A percentile compares a stretch with the other conserved stretches of the same genome.
These are phyloP conservation scores for Formica selysi DNA, from an alignment of 1,140 invertebrate species.

Conservation along the genomic window DNA sequence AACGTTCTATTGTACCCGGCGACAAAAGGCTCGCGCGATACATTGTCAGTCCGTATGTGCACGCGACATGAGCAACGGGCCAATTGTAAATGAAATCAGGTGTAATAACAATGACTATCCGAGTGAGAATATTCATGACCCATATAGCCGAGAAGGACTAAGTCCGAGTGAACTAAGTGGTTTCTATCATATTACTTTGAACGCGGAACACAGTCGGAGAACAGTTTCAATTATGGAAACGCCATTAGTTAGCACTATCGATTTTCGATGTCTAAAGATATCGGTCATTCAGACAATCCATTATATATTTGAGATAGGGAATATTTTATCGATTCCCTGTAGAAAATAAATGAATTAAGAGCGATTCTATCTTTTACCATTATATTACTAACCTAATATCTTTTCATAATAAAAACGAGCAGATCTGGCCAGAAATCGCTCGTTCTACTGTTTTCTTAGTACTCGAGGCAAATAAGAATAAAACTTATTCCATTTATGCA, in stretches of 20 bases:
- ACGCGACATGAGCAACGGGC: constrained; percentile 6
- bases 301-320: constrained; percentile 4
- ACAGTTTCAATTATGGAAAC: constrained; percentile 53
- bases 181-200: constrained; percentile 56
- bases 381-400: not conserved
- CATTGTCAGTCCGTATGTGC: constrained; percentile 31
- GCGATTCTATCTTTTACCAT: not conserved
- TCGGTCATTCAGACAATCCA: constrained; percentile 43
- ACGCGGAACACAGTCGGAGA: constrained; percentile 7
- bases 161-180: constrained; percentile 31
- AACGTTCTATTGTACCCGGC: constrained; percentile 36
- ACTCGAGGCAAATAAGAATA: not conserved
- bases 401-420: not conserved
- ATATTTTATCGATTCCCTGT: constrained; percentile 22
- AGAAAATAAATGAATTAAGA: constrained; percentile 7
- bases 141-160: constrained; percentile 6
- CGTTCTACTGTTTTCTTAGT: not conserved
- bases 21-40: constrained; percentile 40
- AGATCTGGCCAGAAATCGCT: not conserved
- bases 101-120: constrained; percentile 40
- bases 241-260: constrained; percentile 52
- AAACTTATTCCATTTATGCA: not conserved
- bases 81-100: constrained; percentile 49
- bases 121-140: constrained; percentile 44
- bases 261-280: constrained; percentile 52